Evolutionary conservation across 2,113 vertebrate species (phyloP).

Genomic region (Eudyptes chrysolophus): DNA sequence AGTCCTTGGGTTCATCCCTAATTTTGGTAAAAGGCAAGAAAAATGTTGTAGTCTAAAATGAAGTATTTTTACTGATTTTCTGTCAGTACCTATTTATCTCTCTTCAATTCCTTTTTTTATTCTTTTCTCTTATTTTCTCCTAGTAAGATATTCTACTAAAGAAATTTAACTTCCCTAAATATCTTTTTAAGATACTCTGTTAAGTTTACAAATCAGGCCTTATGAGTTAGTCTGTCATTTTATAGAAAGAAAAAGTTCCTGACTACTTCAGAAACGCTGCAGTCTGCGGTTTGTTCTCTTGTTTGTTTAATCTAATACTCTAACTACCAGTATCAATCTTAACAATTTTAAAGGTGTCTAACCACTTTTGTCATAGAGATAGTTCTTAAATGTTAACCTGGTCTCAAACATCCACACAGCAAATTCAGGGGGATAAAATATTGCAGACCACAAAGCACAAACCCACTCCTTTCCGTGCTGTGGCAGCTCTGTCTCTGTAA

Average conservation of each 20-base stretch:
- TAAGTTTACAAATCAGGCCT: background rate
- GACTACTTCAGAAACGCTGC: background rate
- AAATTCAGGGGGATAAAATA: background rate
- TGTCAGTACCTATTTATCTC: background rate
- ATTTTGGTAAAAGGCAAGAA: background rate
- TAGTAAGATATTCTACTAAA: background rate
- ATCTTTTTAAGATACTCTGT: background rate
- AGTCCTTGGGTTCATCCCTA: background rate
- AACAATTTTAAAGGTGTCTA: background rate
- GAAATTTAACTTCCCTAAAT: background rate
- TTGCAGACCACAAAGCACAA: background rate
- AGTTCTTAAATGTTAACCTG: background rate
- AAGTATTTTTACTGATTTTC: background rate
- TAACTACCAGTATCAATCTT: background rate
- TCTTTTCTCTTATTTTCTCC: background rate
- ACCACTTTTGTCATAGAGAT: background rate
- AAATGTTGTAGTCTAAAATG: background rate
- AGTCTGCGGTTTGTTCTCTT: background rate
- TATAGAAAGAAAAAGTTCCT: background rate
- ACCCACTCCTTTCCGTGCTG: background rate
- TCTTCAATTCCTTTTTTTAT: background rate
- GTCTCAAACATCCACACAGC: background rate
- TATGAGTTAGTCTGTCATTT: background rate
- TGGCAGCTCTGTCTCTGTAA: background rate
- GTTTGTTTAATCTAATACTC: background rate